phyloP scores from a whole-genome alignment of 2,888 invertebrate genomes.

The Atrina japonica region DNA sequence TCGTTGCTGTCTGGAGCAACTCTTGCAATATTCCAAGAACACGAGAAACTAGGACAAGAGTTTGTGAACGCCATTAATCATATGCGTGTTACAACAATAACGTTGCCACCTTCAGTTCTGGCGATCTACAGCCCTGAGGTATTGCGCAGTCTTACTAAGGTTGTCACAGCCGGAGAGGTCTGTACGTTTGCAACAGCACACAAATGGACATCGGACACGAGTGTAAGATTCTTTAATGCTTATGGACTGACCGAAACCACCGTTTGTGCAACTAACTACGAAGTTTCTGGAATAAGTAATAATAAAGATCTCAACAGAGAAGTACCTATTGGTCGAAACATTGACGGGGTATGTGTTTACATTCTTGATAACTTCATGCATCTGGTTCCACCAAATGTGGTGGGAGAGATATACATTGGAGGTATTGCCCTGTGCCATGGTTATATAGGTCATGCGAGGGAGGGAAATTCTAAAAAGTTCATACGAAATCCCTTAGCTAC shows the following conservation, averaged over 20 bases:
- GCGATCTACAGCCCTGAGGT: constrained; percentile 83
- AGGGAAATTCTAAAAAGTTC: constrained; percentile 81
- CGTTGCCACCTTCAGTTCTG: constrained; percentile 91
- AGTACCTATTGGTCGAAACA: constrained; percentile 91
- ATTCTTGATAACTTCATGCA: constrained; percentile 88
- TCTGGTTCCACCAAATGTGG: constrained; percentile 87
- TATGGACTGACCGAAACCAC: constrained; percentile 96
- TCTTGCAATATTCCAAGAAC: constrained; percentile 87
- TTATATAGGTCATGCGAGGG: constrained; percentile 86
- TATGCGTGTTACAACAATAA: constrained; percentile 80
- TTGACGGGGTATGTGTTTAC: constrained; percentile 91
- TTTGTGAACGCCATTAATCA: constrained; percentile 87
- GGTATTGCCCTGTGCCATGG: constrained; percentile 90
- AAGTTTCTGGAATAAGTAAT: constrained; percentile 81
- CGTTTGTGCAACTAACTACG: constrained; percentile 92
- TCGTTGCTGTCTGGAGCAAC: constrained; percentile 89
- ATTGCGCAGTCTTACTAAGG: constrained; percentile 83
- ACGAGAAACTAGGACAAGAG: constrained; percentile 90
- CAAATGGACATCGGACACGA: constrained; percentile 86
- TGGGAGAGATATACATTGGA: constrained; percentile 91
- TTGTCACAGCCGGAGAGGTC: constrained; percentile 94
- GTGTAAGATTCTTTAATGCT: constrained; percentile 89
- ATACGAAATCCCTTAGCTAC: constrained; percentile 53
- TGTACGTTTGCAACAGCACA: constrained; percentile 87
- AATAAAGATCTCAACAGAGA: constrained; percentile 82